Base-by-base conservation (phyloP, 1,140 invertebrate genomes). In the Bombus sibiricus region DNA sequence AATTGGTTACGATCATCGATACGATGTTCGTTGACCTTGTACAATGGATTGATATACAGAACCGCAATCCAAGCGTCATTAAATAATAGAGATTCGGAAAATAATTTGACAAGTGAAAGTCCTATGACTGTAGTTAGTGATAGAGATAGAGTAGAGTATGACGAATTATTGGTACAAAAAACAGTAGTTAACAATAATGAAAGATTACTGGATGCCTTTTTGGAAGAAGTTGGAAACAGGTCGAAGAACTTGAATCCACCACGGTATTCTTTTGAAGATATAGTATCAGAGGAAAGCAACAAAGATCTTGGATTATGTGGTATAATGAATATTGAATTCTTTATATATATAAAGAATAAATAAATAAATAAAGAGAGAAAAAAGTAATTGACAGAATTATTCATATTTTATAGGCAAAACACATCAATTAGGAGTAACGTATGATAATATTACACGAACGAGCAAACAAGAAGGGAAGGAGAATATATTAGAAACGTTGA, bases 391-490 rank as follows among this genome's bases (percentile, higher is more conserved):
- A 78, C 9, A 43, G 3, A 37, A 72, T 71, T 18, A 41, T 18
- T 47, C 2, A 66, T 68, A 22, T 68, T 76, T 68, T 39, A 15
- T 43, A 83, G 59, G 3, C 43, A n/a, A 28, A 39, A 64, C n/a
- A 2, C 5, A 68, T 18, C 41, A 75, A 18, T 34, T 76, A 10
- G 59, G 43, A 25, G 13, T 43, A n/a, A 9, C 41, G 15, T 18
- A 76, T 6, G 18, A 39, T n/a, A 34, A 68, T 32, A 18, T 25
- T 25, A 64, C 32, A 9, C n/a, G 34, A n/a, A 34, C 39, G 2
- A 22, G 34, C 37, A 68, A 76, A 18, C 72, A 64, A n/a, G 81
- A 76, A 47, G 53, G 5, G 25, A 86, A 90, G 62, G 87, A 81
- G 81, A 86, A 90, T 43, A 37, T 75, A 69, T 59, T 85, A 13